phyloP scores from a whole-genome alignment of 2,113 vertebrate species.

The Hydrolagus affinis region DNA sequence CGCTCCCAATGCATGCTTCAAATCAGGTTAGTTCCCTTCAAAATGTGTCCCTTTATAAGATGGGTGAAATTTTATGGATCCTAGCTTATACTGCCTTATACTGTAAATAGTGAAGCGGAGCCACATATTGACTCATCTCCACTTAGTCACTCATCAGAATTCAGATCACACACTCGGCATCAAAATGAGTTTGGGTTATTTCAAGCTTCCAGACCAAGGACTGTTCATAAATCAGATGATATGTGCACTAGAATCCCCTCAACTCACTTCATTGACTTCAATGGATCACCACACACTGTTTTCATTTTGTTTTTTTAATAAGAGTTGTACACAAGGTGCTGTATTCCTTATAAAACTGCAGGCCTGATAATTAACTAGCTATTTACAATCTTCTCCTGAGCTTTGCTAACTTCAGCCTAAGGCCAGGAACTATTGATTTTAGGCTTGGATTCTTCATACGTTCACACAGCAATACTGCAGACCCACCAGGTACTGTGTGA shows the following conservation, averaged over 20 bases:
- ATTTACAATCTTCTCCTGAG: not conserved
- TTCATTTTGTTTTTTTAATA: not conserved
- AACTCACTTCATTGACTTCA: conserved; percentile 5
- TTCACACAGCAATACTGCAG: not conserved
- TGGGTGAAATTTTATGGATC: too few relatives aligned
- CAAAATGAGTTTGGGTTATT: too few relatives aligned
- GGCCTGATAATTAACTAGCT: not conserved
- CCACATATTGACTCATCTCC: too few relatives aligned
- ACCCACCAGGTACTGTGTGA: not conserved
- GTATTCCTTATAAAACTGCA: not conserved
- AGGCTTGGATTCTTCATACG: not conserved
- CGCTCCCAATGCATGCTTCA: too few relatives aligned
- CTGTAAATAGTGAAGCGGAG: too few relatives aligned
- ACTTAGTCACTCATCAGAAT: too few relatives aligned
- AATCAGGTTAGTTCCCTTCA: too few relatives aligned
- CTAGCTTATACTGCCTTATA: too few relatives aligned
- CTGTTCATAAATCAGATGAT: not conserved
- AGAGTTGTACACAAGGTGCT: not conserved
- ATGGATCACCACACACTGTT: not conserved
- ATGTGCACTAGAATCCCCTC: not conserved
- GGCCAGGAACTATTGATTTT: not conserved
- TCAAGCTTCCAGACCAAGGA: too few relatives aligned
- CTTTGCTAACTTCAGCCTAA: not conserved
- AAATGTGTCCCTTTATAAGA: too few relatives aligned
- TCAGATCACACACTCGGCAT: too few relatives aligned